A percentile compares a stretch with the other conserved stretches of the same genome.
phyloP scores from a whole-genome alignment of 1,140 invertebrate species.

The Magallana angulata region DNA sequence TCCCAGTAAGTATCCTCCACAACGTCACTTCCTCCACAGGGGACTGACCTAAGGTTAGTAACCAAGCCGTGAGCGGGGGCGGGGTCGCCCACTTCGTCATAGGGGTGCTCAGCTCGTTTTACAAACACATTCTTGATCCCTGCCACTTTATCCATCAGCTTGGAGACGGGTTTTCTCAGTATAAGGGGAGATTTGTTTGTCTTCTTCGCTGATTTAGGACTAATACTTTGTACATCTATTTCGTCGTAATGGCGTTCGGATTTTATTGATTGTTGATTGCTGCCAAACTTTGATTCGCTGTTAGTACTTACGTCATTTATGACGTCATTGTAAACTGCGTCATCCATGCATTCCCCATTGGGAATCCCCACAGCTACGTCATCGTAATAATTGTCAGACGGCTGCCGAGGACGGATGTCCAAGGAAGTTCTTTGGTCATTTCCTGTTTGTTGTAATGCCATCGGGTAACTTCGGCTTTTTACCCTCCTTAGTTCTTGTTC shows the following conservation, averaged over 20 bases:
- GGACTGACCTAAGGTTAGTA: background rate
- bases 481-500: background rate
- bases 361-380: background rate
- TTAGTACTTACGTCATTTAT: background rate
- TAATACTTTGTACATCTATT: background rate
- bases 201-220: background rate
- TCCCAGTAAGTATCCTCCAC: background rate
- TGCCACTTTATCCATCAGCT: background rate
- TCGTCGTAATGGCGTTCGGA: too few species aligned
- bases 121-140: constrained; percentile 10
- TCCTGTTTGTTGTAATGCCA: background rate
- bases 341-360: background rate
- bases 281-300: too few species aligned
- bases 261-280: too few species aligned
- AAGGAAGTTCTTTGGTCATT: background rate
- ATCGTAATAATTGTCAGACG: background rate
- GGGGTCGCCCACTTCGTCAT: background rate
- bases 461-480: background rate
- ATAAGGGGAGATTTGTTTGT: background rate
- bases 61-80: background rate
- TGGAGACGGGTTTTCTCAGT: background rate
- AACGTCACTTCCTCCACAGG: background rate
- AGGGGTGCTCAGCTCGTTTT: background rate
- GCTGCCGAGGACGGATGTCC: background rate
- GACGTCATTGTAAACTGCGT: constrained; percentile 11